These are phyloP conservation scores for Mola mola DNA, from an alignment of 2,113 vertebrate species.

Conservation along the genomic window DNA sequence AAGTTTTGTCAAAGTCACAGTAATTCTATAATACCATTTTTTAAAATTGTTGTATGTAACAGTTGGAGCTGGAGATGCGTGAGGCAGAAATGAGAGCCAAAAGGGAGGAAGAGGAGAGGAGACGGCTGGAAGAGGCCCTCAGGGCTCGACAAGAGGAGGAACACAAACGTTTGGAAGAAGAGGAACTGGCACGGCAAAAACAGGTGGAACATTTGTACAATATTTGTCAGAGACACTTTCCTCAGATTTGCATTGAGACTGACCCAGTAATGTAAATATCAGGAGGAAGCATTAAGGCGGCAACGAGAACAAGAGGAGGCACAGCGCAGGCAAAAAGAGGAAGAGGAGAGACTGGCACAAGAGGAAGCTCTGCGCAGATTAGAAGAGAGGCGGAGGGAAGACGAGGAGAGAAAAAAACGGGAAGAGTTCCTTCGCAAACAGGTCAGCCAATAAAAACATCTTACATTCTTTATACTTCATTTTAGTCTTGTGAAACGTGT, in stretches of 20 bases:
- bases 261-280: slow-evolving; percentile 20
- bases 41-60: slow-evolving; percentile 19
- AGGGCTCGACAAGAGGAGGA: slow-evolving; percentile 90
- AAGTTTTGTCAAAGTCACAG: background rate
- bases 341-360: slow-evolving; percentile 92
- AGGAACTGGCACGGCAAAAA: slow-evolving; percentile 92
- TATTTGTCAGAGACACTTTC: background rate
- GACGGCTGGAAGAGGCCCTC: slow-evolving; percentile 91
- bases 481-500: too few relatives aligned
- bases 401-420: slow-evolving; percentile 90
- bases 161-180: slow-evolving; percentile 92
- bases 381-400: slow-evolving; percentile 92
- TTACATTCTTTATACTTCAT: too few relatives aligned
- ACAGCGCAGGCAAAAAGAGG: slow-evolving; percentile 88
- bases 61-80: slow-evolving; percentile 94
- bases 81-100: slow-evolving; percentile 94
- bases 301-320: slow-evolving; percentile 84
- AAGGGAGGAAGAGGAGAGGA: slow-evolving; percentile 95
- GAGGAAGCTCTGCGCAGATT: slow-evolving; percentile 90
- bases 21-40: background rate
- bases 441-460: slow-evolving; percentile 66
- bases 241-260: slow-evolving; percentile 19
- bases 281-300: slow-evolving; percentile 88
- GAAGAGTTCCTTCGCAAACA: slow-evolving; percentile 95
- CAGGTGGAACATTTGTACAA: slow-evolving; percentile 81